Evolutionary conservation across 35 echinoderm and acorn worm genomes (phyloP).

Genomic region (Chiridota heheva): DNA sequence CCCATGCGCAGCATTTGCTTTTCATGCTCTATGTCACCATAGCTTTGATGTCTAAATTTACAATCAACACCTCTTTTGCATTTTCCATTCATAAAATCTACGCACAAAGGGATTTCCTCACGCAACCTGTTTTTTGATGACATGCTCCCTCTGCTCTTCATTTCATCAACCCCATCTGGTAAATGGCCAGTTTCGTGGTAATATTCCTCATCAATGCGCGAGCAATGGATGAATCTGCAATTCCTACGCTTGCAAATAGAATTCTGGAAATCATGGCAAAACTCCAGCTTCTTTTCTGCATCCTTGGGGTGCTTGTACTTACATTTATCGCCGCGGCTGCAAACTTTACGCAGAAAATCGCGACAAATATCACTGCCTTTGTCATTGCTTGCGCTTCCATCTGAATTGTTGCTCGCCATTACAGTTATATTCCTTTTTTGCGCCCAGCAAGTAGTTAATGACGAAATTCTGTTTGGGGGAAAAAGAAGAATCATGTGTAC

Average conservation of each 20-base stretch:
- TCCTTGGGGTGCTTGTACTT: slow-evolving; percentile 90
- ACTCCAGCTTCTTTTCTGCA: slow-evolving; percentile 57
- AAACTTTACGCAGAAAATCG: slow-evolving; percentile 97
- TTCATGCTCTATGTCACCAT: slow-evolving; percentile 32
- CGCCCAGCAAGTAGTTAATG: no score
- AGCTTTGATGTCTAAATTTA: slow-evolving; percentile 55
- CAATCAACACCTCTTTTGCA: slow-evolving; percentile 55
- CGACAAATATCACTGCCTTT: slow-evolving; percentile 63
- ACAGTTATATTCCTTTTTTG: no score
- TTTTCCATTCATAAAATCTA: slow-evolving; percentile 60
- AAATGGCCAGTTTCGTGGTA: slow-evolving; percentile 82
- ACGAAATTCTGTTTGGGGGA: no score
- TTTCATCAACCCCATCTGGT: slow-evolving; percentile 59
- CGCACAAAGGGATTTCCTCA: slow-evolving; percentile 40
- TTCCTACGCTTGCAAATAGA: slow-evolving; percentile 74
- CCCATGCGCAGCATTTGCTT: slow-evolving; percentile 14
- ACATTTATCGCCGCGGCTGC: slow-evolving; percentile 86
- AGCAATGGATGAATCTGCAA: slow-evolving; percentile 89
- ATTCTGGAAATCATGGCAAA: slow-evolving; percentile 98
- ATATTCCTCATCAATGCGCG: slow-evolving; percentile 80
- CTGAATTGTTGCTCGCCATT: slow-evolving; percentile 8
- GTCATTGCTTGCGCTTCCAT: slow-evolving; percentile 11
- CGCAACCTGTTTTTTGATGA: not conserved
- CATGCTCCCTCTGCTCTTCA: slow-evolving; percentile 4
- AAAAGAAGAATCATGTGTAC: no score